Evolutionary conservation across 2,113 vertebrate species (phyloP), one percentile per base, ranked within the genome.

Genomic region (Danionella cerebrum): DNA sequence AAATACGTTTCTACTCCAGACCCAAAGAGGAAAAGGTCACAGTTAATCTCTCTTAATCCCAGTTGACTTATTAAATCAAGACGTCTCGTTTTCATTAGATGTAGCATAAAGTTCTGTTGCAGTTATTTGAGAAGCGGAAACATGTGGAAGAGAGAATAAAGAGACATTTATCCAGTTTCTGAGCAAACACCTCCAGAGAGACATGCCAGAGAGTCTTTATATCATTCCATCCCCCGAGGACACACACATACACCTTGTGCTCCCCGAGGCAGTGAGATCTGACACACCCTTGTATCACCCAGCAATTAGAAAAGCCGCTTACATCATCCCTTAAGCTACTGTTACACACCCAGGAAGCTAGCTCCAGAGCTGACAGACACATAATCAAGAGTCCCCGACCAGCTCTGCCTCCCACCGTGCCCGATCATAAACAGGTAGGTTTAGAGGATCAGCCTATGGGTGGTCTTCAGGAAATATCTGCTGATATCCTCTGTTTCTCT

Each of bases 241-340:
- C 65, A 54, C 55, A 51, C 58, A 64, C 50, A 73, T 48, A 64
- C 48, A 67, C 33, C 39, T 19, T 64, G 2, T 33, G 13, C 47
- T 69, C 67, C 72, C 60, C 18, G 39, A 54, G 41, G 48, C 65
- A 54, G 22, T 11, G 44, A 19, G 67, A 47, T 67, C 48, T 67
- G 50, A 62, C 36, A 62, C 48, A 70, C 50, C 72, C 63, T 62
- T 59, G 36, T 67, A 50, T 62, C 65, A 70, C 64, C 73, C 73
- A 67, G 68, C 50, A 75, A 75, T 75, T 60, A 71, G 70, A 22
- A 51, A 62, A 71, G 58, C 68, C 33, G 63, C 50, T 71, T 75
- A 75, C 73, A 75, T 75, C 63, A 70, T 67, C 63, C 63, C 55
- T 54, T 67, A 70, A 70, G 52, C 42, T 65, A 73, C 51, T 68